Evolutionary conservation across 2,113 vertebrate genomes (phyloP).

Genomic region (Suricata suricatta): DNA sequence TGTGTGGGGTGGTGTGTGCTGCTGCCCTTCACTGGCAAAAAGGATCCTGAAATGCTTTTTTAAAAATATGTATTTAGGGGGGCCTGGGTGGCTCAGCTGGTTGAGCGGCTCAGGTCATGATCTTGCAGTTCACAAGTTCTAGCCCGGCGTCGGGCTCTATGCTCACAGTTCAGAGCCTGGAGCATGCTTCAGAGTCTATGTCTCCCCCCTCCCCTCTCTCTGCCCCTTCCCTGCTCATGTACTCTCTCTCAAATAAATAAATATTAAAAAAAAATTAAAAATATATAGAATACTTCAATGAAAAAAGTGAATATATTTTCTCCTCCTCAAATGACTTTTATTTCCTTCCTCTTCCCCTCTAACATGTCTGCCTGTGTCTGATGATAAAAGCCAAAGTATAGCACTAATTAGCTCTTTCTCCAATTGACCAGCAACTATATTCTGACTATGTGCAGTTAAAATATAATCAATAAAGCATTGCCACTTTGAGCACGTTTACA

Average conservation of each 20-base stretch:
- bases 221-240: too few species aligned
- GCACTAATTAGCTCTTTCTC: constrained; percentile 36
- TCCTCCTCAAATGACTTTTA: background rate
- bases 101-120: too few species aligned
- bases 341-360: background rate
- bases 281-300: background rate
- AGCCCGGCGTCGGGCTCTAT: too few species aligned
- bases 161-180: too few species aligned
- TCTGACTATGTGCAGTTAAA: background rate
- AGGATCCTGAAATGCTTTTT: background rate
- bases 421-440: background rate
- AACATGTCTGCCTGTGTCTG: background rate
- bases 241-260: too few species aligned
- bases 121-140: too few species aligned
- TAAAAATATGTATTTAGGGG: background rate
- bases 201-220: too few species aligned
- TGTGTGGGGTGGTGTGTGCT: background rate
- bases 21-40: background rate
- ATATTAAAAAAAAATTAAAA: too few species aligned
- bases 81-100: too few species aligned
- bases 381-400: background rate
- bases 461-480: background rate
- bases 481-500: background rate
- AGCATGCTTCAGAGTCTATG: too few species aligned
- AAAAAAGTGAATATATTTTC: background rate